These are phyloP conservation scores for Platyura marginata DNA, from an alignment of 1,140 invertebrate genomes.

Conservation along the genomic window DNA sequence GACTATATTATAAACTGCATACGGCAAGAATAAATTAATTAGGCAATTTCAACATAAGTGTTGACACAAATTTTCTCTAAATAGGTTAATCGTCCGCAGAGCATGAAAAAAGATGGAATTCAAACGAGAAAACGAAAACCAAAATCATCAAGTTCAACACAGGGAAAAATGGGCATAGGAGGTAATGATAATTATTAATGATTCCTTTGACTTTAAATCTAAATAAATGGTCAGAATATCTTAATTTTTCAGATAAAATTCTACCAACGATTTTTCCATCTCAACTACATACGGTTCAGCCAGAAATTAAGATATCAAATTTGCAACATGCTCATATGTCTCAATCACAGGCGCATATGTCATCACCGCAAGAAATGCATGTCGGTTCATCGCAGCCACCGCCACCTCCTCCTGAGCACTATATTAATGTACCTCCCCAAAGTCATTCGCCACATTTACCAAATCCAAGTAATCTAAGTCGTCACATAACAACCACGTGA, in stretches of 20 bases:
- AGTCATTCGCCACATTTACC: slow-evolving; percentile 23
- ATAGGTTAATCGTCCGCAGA: slow-evolving; percentile 68
- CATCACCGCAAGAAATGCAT: background rate
- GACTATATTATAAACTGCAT: slow-evolving; percentile 79
- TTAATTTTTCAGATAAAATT: slow-evolving; percentile 3
- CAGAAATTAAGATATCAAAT: slow-evolving; percentile 1
- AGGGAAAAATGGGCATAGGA: background rate
- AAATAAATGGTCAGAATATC: background rate
- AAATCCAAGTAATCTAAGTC: slow-evolving; percentile 16
- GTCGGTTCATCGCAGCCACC: background rate
- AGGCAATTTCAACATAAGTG: background rate
- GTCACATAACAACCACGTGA: slow-evolving; percentile 25
- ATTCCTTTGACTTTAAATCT: background rate
- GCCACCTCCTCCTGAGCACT: background rate
- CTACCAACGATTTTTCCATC: slow-evolving; percentile 3
- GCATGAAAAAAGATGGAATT: slow-evolving; percentile 93
- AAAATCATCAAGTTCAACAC: slow-evolving; percentile 28
- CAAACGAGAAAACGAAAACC: slow-evolving; percentile 84
- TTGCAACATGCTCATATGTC: background rate
- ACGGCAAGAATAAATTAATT: slow-evolving; percentile 37
- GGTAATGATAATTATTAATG: background rate
- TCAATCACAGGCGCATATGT: background rate
- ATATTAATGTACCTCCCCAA: slow-evolving; percentile 14
- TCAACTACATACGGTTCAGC: slow-evolving; percentile 3
- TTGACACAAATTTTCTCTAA: background rate